Conservation (phyloP, 2,113 vertebrate species). For the Collichthys lucidus region DNA sequence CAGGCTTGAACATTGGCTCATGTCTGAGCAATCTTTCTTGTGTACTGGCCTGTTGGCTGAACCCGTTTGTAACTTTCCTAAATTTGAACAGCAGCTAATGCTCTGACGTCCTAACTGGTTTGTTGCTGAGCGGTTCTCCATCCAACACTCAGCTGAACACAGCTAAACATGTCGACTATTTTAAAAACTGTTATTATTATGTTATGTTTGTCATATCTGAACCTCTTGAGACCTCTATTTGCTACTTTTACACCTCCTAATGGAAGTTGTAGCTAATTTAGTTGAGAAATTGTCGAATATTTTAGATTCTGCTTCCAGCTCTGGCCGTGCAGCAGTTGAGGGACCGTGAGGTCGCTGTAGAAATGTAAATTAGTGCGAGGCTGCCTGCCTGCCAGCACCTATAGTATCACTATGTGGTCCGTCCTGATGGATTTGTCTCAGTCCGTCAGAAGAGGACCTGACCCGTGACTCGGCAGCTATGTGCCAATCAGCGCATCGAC, state of each 20-base stretch:
- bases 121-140: no score
- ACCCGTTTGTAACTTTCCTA: neutral
- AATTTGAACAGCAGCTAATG: no score
- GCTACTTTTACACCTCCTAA: neutral
- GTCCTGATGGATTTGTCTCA: constrained; percentile 57
- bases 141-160: no score
- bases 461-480: constrained; percentile 25
- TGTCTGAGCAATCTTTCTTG: no score
- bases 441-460: constrained; percentile 29
- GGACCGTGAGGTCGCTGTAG: neutral
- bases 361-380: constrained; percentile 16
- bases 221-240: no score
- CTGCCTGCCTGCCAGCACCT: neutral
- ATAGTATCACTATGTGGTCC: neutral
- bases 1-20: no score
- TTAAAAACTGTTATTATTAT: no score
- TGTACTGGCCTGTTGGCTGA: no score
- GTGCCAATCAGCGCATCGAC: constrained; percentile 65
- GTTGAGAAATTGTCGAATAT: neutral
- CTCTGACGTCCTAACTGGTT: no score
- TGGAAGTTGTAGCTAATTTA: neutral
- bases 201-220: no score
- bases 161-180: no score
- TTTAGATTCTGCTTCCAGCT: neutral
- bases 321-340: no score